phyloP scores from a whole-genome alignment of 2,888 invertebrate genomes.

The Folsomia candida region DNA sequence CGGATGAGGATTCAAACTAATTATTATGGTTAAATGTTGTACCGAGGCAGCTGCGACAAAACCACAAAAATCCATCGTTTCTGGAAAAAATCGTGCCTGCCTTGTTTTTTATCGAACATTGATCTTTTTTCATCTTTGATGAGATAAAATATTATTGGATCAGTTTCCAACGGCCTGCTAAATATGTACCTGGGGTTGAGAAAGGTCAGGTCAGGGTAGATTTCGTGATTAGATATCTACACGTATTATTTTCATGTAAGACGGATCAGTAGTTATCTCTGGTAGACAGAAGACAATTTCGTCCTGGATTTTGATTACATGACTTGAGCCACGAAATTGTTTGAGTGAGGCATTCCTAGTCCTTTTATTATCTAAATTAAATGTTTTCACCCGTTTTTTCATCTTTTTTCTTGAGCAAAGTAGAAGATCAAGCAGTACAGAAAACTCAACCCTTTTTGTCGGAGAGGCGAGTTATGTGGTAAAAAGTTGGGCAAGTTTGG shows the following conservation, averaged over 20 bases:
- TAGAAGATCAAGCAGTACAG: not conserved
- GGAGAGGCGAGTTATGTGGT: not conserved
- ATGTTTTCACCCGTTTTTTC: constrained; percentile 17
- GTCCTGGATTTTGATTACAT: constrained; percentile 16
- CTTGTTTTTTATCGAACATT: no score
- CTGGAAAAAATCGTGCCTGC: not conserved
- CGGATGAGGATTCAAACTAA: not conserved
- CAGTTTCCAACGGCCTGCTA: no score
- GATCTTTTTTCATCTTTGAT: no score
- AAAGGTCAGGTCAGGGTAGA: not conserved
- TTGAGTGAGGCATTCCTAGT: constrained; percentile 9
- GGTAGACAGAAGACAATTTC: not conserved
- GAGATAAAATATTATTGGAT: no score
- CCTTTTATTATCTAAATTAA: constrained; percentile 28
- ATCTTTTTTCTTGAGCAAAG: no score
- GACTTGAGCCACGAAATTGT: constrained; percentile 19
- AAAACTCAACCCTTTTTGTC: not conserved
- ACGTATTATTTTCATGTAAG: not conserved
- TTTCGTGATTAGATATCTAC: no score
- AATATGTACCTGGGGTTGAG: not conserved
- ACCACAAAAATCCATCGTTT: not conserved
- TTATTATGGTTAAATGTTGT: not conserved
- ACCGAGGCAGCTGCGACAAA: not conserved
- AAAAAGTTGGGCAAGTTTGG: not conserved
- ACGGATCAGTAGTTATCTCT: no score